Base-by-base conservation (phyloP, 2,797 vertebrate species). In the Trachurus trachurus region DNA sequence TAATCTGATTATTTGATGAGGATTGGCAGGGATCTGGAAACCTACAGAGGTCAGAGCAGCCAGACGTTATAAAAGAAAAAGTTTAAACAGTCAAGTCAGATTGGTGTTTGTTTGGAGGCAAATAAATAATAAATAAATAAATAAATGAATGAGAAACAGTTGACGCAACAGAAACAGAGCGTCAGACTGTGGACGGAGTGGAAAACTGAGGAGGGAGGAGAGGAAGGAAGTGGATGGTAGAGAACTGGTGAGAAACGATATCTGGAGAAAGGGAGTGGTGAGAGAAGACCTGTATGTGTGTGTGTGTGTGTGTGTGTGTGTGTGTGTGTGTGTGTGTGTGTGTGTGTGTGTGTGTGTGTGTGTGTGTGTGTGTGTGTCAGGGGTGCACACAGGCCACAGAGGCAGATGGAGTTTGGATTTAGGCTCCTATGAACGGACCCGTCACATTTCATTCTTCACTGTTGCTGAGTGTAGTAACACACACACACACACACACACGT, bases 331-430 rank as follows among this genome's bases (percentile, higher is more conserved):
- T 26, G 26, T 26, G 26, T 26, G 26, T 26, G 26, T 26, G 26
- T 26, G 26, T 26, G 26, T 26, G 26, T 26, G 26, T 26, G 26
- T 26, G 26, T 26, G 26, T 26, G 26, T 26, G 26, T 26, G 26
- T 26, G 26, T 26, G 26, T 26, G 26, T 26, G 26, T 26, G 26
- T 26, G 26, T 26, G 26, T 26, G 26, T 63, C 17, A 26, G 12
- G 54, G 47, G 29, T 67, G 57, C 86, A 63, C 49, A 39, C 54
- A 80, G 80, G 85, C 93, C 90, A 63, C 62, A 49, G 13, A 72
- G 79, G 88, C 95, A 96, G 94, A 96, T 65, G 93, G 94, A 95
- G 93, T 93, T 95, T 93, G 91, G 90, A 94, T 96, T 92, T 92
- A 93, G 83, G 86, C 72, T 88, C 74, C 73, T 82, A 80, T 74